A percentile compares a stretch with the other conserved stretches of the same genome.
These are phyloP conservation scores for Ophion ventricosus DNA, from an alignment of 2,888 invertebrate genomes.

Conservation along the genomic window DNA sequence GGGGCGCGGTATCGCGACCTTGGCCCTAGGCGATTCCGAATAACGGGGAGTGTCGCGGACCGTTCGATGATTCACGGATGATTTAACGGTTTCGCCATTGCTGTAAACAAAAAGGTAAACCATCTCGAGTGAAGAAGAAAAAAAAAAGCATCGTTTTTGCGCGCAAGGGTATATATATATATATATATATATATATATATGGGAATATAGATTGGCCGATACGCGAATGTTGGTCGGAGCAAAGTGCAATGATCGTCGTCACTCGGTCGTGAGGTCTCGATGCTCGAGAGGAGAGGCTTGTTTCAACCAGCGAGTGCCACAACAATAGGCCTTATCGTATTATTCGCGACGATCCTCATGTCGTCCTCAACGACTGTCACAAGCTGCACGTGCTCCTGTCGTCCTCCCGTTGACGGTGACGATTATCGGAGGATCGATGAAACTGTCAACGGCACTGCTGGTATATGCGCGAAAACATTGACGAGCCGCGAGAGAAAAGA, in stretches of 20 bases:
- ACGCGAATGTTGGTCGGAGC: conserved; percentile 36
- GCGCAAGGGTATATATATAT: not conserved
- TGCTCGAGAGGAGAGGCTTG: conserved; percentile 13
- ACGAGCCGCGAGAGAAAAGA: conserved; percentile 64
- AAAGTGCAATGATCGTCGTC: conserved; percentile 51
- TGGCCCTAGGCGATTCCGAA: conserved; percentile 21
- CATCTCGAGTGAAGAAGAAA: not conserved
- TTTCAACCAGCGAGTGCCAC: conserved; percentile 17
- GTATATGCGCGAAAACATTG: conserved; percentile 58
- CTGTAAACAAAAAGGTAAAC: too few species aligned
- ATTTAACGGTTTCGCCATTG: conserved; percentile 47
- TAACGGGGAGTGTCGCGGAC: conserved; percentile 46
- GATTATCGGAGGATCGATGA: conserved; percentile 26
- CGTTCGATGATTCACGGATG: conserved; percentile 59
- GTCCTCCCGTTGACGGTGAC: conserved; percentile 48
- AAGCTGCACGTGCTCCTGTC: conserved; percentile 61
- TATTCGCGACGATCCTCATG: conserved; percentile 34
- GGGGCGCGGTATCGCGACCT: conserved; percentile 31
- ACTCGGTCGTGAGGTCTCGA: conserved; percentile 21
- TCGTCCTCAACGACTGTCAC: conserved; percentile 51
- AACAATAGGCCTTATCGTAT: conserved; percentile 31
- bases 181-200: not conserved
- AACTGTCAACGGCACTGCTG: conserved; percentile 25
- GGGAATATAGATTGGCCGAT: not conserved
- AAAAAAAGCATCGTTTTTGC: conserved; percentile 5